Conservation (phyloP, 1,140 invertebrate species). For the Platyscapa corneri region DNA sequence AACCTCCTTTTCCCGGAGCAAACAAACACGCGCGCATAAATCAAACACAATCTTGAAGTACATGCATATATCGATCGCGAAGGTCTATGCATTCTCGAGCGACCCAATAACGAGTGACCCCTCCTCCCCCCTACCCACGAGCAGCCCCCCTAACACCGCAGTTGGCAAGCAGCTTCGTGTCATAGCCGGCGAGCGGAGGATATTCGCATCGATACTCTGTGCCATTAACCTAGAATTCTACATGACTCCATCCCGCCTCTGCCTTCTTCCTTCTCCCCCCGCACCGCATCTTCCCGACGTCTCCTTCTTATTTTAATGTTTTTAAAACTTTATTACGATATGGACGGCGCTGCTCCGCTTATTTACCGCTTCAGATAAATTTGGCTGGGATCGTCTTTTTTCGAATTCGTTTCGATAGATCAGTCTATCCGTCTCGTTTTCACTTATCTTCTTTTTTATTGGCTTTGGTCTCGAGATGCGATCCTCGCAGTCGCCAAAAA, state of each 20-base stretch:
- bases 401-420: too few species aligned
- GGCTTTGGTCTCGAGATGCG: too few species aligned
- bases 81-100: constrained; percentile 52
- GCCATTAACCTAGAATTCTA: constrained; percentile 70
- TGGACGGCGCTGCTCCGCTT: too few species aligned
- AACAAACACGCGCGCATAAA: background rate
- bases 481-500: too few species aligned
- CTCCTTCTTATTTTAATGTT: too few species aligned
- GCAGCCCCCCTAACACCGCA: constrained; percentile 64
- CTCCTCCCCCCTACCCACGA: background rate
- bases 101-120: constrained; percentile 51
- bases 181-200: background rate
- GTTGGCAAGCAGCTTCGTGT: too few species aligned
- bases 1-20: background rate
- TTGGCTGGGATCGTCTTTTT: too few species aligned
- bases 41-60: constrained; percentile 30
- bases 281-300: background rate
- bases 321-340: too few species aligned
- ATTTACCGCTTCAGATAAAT: too few species aligned
- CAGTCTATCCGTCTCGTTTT: too few species aligned
- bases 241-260: constrained; percentile 36
- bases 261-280: background rate
- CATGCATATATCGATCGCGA: constrained; percentile 49
- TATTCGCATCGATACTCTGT: constrained; percentile 50
- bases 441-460: too few species aligned